These are phyloP conservation scores for Cataglyphis altisquamis DNA, from an alignment of 2,888 invertebrate species.

Conservation along the genomic window DNA sequence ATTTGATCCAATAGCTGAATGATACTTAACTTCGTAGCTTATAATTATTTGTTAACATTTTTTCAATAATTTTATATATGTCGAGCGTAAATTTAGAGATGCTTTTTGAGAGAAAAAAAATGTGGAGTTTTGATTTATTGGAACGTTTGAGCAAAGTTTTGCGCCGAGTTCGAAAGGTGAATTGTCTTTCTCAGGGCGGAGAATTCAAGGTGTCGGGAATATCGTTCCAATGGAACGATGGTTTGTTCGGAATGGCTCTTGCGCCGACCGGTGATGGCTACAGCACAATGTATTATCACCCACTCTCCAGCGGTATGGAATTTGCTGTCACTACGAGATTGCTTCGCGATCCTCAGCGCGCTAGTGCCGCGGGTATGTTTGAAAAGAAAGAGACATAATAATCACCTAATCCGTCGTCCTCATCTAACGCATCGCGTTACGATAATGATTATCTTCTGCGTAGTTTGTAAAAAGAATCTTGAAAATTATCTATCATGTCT, in stretches of 20 bases:
- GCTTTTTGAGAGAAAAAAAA: background rate
- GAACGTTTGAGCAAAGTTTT: background rate
- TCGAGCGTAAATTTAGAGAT: background rate
- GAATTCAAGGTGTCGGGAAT: constrained; percentile 91
- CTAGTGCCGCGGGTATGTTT: constrained; percentile 83
- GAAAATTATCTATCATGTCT: background rate
- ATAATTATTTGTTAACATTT: background rate
- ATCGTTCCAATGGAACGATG: constrained; percentile 92
- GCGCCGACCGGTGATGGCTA: constrained; percentile 89
- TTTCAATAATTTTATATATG: background rate
- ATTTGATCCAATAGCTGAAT: background rate
- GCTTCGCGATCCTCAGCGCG: constrained; percentile 87
- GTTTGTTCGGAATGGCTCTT: constrained; percentile 91
- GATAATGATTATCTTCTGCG: background rate
- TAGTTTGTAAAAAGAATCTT: background rate
- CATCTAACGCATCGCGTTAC: background rate
- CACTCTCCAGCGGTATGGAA: constrained; percentile 92
- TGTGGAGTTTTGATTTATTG: background rate
- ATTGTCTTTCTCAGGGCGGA: constrained; percentile 86
- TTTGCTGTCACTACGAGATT: constrained; percentile 91
- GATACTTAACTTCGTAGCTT: background rate
- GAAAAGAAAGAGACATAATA: background rate
- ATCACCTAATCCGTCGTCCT: background rate
- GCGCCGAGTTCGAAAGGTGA: background rate
- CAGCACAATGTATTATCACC: constrained; percentile 93